Evolutionary conservation across 2,888 invertebrate species (phyloP).

Genomic region (Lasioglossum villosulum): DNA sequence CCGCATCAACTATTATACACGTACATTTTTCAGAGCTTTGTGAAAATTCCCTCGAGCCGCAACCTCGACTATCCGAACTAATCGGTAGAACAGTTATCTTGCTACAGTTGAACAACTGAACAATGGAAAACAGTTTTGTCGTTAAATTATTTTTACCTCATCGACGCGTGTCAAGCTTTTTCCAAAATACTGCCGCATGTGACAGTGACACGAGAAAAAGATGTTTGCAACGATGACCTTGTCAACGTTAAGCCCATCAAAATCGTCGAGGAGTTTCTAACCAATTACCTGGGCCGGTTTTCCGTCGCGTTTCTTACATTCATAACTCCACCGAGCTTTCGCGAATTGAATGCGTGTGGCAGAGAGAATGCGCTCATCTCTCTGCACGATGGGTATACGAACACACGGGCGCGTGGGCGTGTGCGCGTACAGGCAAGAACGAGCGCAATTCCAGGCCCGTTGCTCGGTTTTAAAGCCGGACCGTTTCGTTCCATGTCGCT

Average conservation of each 20-base stretch:
- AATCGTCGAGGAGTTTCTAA: neutral
- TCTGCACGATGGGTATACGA: neutral
- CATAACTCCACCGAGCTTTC: neutral
- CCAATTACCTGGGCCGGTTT: neutral
- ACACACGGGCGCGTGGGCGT: neutral
- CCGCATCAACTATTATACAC: neutral
- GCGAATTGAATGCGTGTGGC: neutral
- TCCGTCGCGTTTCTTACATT: neutral
- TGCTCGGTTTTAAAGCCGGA: conserved; percentile 58
- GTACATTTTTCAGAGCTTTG: neutral
- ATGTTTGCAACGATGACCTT: neutral
- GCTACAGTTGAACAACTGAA: too few species aligned
- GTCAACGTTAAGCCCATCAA: neutral
- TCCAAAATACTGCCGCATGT: too few species aligned
- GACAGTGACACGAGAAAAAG: neutral
- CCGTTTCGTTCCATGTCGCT: conserved; percentile 71
- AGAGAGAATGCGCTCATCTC: neutral
- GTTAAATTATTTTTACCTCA: too few species aligned
- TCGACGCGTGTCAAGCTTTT: too few species aligned
- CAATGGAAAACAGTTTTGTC: too few species aligned
- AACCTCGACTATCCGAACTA: too few species aligned
- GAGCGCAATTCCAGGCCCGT: conserved; percentile 41
- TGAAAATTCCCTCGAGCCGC: too few species aligned
- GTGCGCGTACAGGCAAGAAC: conserved; percentile 25
- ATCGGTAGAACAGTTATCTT: too few species aligned